Evolutionary conservation across 2,113 vertebrate species (phyloP), one percentile per base, ranked within the genome.

Genomic region (Candoia aspera): DNA sequence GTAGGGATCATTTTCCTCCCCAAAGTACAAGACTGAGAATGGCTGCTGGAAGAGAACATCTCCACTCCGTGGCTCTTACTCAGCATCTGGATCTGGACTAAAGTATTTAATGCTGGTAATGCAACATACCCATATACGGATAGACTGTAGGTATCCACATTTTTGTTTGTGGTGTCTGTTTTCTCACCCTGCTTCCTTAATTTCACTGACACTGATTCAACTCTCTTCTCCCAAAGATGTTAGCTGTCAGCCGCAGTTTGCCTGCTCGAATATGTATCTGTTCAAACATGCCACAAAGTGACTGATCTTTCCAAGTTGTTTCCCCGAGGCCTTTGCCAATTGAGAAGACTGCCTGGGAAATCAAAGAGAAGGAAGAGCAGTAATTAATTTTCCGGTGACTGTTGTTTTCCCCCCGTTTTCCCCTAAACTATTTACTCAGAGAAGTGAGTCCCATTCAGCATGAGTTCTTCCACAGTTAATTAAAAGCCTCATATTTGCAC

Each of bases 271-370:
- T 88, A 87, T 87, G 37, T n/a, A n/a, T 91, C 62, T 23, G 62
- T 55, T 87, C 86, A 79, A 88, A 91, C 91, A 88, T 87, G 91
- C 64, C 91, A 86, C 86, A 83, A 64, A 79, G 53, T 58, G 91
- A 88, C 57, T 79, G 91, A 87, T 88, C 86, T 83, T 91, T 79
- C 91, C 79, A 68, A 91, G 26, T 91, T 33, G 86, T 55, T 49
- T 91, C 62, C 54, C 54, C 33, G 86, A 88, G 86, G 64, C 86
- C 29, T 79, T 87, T 59, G 33, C 46, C 24, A 12, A 19, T 15
- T 42, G 73, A 79, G 19, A 68, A 91, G 54, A 55, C 91, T 87
- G 86, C 86, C 85, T 87, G 54, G 86, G 62, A 83, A 88, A 88
- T 79, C 86, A 91, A 79, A 49, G 55, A 46, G 17, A 11, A 42